Conservation (phyloP, 2,888 invertebrate species). For the Andrena praecox region DNA sequence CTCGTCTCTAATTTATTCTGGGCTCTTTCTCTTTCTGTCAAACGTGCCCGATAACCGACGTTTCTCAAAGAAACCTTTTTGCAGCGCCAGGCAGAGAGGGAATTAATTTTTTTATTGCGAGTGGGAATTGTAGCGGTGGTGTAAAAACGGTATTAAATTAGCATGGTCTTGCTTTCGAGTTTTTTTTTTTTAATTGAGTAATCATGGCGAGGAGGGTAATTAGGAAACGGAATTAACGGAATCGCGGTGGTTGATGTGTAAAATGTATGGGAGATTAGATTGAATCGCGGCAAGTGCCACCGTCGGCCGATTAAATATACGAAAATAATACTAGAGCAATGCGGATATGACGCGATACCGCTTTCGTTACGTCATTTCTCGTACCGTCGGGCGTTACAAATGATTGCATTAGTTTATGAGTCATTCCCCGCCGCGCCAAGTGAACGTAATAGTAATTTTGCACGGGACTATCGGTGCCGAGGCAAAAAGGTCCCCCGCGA, state of each 20-base stretch:
- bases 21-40: background rate
- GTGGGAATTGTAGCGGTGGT: background rate
- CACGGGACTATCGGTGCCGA: constrained; percentile 25
- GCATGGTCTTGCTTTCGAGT: background rate
- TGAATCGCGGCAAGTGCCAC: background rate
- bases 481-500: background rate
- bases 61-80: background rate
- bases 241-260: background rate
- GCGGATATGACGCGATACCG: constrained; percentile 59
- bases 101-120: too few species aligned
- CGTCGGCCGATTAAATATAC: constrained; percentile 30
- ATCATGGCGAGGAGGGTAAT: background rate
- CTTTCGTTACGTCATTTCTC: constrained; percentile 56
- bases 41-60: background rate
- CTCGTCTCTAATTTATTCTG: background rate
- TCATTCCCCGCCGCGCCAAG: constrained; percentile 42
- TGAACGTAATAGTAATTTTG: constrained; percentile 53
- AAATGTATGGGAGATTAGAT: constrained; percentile 2
- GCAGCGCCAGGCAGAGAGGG: too few species aligned
- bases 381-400: constrained; percentile 47
- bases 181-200: background rate
- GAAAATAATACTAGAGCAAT: constrained; percentile 32
- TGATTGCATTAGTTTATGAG: constrained; percentile 58
- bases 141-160: background rate
- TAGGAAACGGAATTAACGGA: background rate